Percentiles rank a stretch among this genome's conserved stretches.
Conservation (phyloP, 2,888 invertebrate species). For the Corbicula japonica region DNA sequence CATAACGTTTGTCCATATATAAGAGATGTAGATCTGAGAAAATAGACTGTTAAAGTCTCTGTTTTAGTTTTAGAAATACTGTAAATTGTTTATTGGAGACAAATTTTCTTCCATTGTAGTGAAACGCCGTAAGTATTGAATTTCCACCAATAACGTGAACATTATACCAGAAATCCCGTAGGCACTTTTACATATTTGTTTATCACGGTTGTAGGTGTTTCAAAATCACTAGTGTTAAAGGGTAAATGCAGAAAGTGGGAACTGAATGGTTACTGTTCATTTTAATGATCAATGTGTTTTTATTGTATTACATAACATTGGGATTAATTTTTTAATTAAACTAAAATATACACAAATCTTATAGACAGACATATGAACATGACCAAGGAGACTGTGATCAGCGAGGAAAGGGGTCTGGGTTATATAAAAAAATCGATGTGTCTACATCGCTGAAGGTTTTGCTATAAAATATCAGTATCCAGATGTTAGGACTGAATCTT, state of each 20-base stretch:
- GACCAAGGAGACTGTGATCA: too few relatives aligned
- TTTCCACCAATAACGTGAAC: not conserved
- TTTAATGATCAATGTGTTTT: not conserved
- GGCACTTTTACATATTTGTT: not conserved
- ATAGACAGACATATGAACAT: too few relatives aligned
- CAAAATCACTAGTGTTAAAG: not conserved
- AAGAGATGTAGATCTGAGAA: not conserved
- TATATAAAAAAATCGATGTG: too few relatives aligned
- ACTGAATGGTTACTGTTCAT: not conserved
- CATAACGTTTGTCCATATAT: not conserved
- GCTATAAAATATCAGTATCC: too few relatives aligned
- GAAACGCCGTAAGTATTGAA: conserved; percentile 13
- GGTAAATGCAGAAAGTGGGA: not conserved
- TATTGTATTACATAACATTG: too few relatives aligned
- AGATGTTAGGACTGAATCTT: too few relatives aligned
- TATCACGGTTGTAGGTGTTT: not conserved
- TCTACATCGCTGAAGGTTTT: too few relatives aligned
- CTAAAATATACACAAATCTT: too few relatives aligned
- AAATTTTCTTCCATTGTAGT: conserved; percentile 2
- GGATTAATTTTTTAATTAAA: too few relatives aligned
- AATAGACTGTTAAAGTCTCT: not conserved
- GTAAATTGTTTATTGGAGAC: not conserved
- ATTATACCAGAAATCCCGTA: not conserved
- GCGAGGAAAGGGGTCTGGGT: too few relatives aligned
- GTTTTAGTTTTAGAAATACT: not conserved